Evolutionary conservation across 2,888 invertebrate species (phyloP).

Genomic region (Hirtodrosophila confusa): DNA sequence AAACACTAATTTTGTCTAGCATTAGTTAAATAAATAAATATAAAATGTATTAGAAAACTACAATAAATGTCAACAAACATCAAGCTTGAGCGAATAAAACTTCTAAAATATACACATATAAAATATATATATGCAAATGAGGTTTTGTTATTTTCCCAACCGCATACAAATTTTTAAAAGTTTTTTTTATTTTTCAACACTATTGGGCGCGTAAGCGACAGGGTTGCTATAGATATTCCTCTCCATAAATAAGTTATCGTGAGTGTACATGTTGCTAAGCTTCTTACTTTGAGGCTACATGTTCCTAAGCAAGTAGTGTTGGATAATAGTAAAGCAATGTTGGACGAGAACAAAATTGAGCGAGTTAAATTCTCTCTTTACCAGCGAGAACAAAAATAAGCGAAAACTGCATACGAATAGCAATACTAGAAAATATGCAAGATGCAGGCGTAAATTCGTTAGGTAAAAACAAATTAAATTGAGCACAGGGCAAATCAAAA

Average conservation of each 20-base stretch:
- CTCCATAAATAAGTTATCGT: constrained; percentile 7
- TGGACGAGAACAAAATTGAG: constrained; percentile 18
- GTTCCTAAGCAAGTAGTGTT: constrained; percentile 30
- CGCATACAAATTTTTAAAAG: neutral
- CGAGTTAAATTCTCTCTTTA: constrained; percentile 33
- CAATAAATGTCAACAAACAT: constrained; percentile 73
- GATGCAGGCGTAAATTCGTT: constrained; percentile 58
- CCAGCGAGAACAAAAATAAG: constrained; percentile 41
- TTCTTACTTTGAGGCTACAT: neutral
- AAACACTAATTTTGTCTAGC: constrained; percentile 71
- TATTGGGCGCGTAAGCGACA: neutral
- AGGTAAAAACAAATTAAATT: constrained; percentile 27
- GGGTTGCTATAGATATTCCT: constrained; percentile 2
- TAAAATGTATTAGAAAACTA: constrained; percentile 62
- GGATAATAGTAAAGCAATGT: constrained; percentile 1
- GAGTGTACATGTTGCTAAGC: neutral
- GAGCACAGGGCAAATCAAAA: constrained; percentile 6
- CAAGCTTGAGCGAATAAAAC: constrained; percentile 68
- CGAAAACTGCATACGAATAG: constrained; percentile 34
- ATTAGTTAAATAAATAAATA: constrained; percentile 71
- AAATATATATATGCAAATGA: constrained; percentile 11
- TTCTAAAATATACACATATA: constrained; percentile 56
- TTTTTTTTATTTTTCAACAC: neutral
- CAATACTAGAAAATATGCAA: constrained; percentile 63
- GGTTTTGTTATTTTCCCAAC: neutral